These are phyloP conservation scores for Axea sp. DNA, from an alignment of 2,888 invertebrate genomes.

Conservation along the genomic window DNA sequence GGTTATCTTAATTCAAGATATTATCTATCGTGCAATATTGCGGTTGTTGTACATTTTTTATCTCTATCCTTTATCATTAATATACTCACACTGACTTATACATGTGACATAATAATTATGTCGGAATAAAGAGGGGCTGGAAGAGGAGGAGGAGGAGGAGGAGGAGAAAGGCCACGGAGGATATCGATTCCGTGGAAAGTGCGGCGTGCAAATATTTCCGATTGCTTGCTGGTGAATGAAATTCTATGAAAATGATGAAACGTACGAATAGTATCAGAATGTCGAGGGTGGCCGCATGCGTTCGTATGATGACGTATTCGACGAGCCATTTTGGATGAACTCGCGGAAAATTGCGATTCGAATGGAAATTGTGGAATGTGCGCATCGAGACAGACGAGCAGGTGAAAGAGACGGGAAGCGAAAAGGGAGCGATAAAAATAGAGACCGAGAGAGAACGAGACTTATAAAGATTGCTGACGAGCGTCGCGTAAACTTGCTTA, in stretches of 20 bases:
- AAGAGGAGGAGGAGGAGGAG: background rate
- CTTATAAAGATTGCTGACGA: constrained; percentile 6
- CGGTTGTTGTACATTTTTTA: too few relatives aligned
- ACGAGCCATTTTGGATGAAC: constrained; percentile 50
- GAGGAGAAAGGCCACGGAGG: background rate
- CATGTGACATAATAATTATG: constrained; percentile 29
- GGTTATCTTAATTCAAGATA: too few relatives aligned
- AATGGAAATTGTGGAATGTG: constrained; percentile 44
- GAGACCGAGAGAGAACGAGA: background rate
- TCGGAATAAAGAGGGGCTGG: background rate
- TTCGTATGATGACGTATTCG: constrained; percentile 44
- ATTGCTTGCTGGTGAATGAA: constrained; percentile 49
- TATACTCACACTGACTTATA: constrained; percentile 1
- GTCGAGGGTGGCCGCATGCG: constrained; percentile 43
- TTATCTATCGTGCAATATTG: too few relatives aligned
- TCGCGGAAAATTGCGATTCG: constrained; percentile 42
- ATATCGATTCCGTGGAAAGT: constrained; percentile 35
- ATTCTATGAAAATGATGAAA: constrained; percentile 53
- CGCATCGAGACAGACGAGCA: constrained; percentile 5
- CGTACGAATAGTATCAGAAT: constrained; percentile 41
- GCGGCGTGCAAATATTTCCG: constrained; percentile 37
- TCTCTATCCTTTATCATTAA: too few relatives aligned
- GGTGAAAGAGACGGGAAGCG: background rate
- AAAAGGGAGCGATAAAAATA: background rate
- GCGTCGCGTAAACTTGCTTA: constrained; percentile 12